These are phyloP conservation scores for Terrapene triunguis DNA, from an alignment of 2,113 vertebrate genomes.

Conservation along the genomic window DNA sequence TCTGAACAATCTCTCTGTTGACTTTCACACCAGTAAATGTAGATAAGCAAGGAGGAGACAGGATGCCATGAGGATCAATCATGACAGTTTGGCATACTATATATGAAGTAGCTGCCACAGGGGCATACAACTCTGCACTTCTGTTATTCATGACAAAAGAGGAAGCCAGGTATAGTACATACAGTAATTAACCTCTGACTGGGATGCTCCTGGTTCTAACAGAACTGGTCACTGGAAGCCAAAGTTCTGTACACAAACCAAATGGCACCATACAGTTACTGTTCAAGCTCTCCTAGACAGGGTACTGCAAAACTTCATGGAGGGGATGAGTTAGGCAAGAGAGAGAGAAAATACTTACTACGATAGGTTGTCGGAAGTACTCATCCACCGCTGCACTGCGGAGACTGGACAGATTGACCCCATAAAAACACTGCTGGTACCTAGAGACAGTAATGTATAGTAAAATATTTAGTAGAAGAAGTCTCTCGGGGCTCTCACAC, in stretches of 20 bases:
- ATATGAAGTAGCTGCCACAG: neutral
- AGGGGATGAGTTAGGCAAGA: neutral
- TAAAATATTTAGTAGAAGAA: neutral
- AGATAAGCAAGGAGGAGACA: neutral
- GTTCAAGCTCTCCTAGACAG: neutral
- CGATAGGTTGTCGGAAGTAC: conserved; percentile 83
- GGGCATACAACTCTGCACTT: neutral
- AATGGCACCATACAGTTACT: neutral
- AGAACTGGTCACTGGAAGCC: neutral
- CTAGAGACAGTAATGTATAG: conserved; percentile 61
- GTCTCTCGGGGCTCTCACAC: neutral
- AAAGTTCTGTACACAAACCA: neutral
- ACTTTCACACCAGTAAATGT: neutral
- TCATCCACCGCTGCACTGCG: conserved; percentile 77
- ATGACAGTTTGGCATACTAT: no score
- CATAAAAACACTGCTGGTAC: conserved; percentile 85
- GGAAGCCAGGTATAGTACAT: neutral
- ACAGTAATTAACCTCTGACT: neutral
- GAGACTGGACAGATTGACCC: conserved; percentile 82
- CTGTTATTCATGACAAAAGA: neutral
- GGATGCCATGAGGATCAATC: neutral
- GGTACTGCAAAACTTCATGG: neutral
- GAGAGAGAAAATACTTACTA: conserved; percentile 67
- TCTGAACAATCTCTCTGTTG: neutral
- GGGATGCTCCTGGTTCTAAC: neutral